Percentiles rank a stretch among this genome's conserved stretches.
Evolutionary conservation across 2,888 invertebrate genomes (phyloP).

Genomic region (Lydus trimaculatus): DNA sequence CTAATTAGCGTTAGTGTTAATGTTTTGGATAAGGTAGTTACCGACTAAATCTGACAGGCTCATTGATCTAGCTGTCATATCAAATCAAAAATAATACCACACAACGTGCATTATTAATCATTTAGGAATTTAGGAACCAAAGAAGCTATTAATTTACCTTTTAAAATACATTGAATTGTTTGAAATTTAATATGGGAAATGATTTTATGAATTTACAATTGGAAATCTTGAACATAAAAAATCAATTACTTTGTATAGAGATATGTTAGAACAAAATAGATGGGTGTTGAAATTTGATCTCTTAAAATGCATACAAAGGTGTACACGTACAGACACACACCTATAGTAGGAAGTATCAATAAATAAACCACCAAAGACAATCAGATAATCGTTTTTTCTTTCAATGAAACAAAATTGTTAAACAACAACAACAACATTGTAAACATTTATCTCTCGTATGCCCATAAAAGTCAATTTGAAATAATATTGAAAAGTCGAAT

Average conservation of each 20-base stretch:
- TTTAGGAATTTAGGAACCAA: too few relatives aligned
- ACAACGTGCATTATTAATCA: too few relatives aligned
- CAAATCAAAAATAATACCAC: too few relatives aligned
- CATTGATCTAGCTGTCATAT: too few relatives aligned
- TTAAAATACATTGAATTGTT: neutral
- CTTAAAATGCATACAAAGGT: neutral
- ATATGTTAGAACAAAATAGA: neutral
- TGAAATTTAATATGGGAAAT: neutral
- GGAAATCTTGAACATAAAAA: neutral
- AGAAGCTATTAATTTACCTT: neutral
- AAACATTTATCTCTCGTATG: neutral
- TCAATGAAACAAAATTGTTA: neutral
- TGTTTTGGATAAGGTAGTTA: too few relatives aligned
- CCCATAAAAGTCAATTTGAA: neutral
- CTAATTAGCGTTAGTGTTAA: too few relatives aligned
- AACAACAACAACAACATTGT: neutral
- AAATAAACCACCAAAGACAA: neutral
- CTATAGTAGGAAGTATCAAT: conserved; percentile 7
- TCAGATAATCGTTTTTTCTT: neutral
- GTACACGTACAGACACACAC: neutral
- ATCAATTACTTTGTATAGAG: neutral
- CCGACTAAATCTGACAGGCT: too few relatives aligned
- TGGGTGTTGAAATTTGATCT: neutral
- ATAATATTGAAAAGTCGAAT: too few relatives aligned
- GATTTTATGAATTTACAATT: neutral